Evolutionary conservation across 2,888 invertebrate species (phyloP).

Genomic region (Lordiphosa andalusiaca): DNA sequence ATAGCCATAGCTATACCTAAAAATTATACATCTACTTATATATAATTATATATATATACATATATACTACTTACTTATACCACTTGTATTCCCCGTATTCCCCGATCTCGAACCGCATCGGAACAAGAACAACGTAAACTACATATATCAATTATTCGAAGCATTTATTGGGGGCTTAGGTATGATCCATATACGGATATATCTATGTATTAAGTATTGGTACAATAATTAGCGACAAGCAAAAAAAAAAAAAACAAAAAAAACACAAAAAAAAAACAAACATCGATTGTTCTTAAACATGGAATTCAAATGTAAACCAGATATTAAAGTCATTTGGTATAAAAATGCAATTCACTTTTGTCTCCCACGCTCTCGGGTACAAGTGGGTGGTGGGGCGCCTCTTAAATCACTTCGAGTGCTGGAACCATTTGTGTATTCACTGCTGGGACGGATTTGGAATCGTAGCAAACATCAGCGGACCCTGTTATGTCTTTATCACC

Average conservation of each 20-base stretch:
- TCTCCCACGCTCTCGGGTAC: constrained; percentile 30
- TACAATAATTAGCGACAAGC: constrained; percentile 73
- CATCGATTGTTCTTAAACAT: constrained; percentile 71
- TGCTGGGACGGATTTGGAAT: constrained; percentile 31
- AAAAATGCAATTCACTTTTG: constrained; percentile 50
- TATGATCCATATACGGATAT: constrained; percentile 35
- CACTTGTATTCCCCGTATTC: constrained; percentile 15
- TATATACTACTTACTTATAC: constrained; percentile 5
- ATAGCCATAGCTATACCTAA: constrained; percentile 40
- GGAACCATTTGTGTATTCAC: constrained; percentile 10
- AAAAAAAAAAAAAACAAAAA: constrained; percentile 23
- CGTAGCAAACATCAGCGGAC: not conserved
- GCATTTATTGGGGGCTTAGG: constrained; percentile 73
- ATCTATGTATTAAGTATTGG: constrained; percentile 53
- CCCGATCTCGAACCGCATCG: not conserved
- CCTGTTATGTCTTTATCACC: constrained; percentile 39
- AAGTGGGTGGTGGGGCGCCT: constrained; percentile 6
- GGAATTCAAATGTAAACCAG: constrained; percentile 66
- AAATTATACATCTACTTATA: constrained; percentile 13
- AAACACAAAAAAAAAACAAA: constrained; percentile 24
- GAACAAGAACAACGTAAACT: constrained; percentile 47
- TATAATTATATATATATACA: constrained; percentile 2
- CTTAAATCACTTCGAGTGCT: constrained; percentile 1
- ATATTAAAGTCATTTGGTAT: constrained; percentile 66
- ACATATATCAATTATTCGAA: constrained; percentile 78